Conservation (phyloP, 1,140 invertebrate genomes). For the Diorhabda sublineata region DNA sequence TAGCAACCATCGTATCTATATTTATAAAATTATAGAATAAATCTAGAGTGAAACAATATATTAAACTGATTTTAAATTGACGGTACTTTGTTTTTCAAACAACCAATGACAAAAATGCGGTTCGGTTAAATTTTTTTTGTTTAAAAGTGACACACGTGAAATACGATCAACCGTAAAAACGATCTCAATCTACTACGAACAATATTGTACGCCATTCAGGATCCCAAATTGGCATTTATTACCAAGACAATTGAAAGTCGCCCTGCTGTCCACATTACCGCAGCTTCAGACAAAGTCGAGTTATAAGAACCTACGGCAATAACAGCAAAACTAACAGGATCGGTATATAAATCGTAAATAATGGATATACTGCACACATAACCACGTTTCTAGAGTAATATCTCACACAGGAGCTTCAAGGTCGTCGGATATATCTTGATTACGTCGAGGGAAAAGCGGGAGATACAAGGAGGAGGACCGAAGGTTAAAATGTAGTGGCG, state of each 20-base stretch:
- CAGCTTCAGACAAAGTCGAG: background rate
- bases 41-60: too few relatives aligned
- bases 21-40: too few relatives aligned
- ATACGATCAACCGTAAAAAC: too few relatives aligned
- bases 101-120: too few relatives aligned
- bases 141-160: too few relatives aligned
- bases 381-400: constrained; percentile 38
- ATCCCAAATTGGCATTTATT: background rate
- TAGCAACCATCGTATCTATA: too few relatives aligned
- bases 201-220: too few relatives aligned
- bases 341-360: constrained; percentile 39
- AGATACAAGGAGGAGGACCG: background rate
- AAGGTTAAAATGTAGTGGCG: background rate
- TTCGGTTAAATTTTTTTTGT: too few relatives aligned
- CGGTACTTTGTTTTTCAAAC: too few relatives aligned
- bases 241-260: constrained; percentile 1
- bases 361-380: constrained; percentile 30
- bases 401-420: constrained; percentile 39
- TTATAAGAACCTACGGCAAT: background rate
- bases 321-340: constrained; percentile 30
- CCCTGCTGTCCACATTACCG: background rate
- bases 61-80: too few relatives aligned
- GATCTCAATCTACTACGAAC: too few relatives aligned
- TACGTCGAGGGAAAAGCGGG: constrained; percentile 23
- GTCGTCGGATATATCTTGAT: constrained; percentile 45